Evolutionary conservation across 2,888 invertebrate genomes (phyloP), one percentile per base, ranked within the genome.

Genomic region (Anthoptus insignis): DNA sequence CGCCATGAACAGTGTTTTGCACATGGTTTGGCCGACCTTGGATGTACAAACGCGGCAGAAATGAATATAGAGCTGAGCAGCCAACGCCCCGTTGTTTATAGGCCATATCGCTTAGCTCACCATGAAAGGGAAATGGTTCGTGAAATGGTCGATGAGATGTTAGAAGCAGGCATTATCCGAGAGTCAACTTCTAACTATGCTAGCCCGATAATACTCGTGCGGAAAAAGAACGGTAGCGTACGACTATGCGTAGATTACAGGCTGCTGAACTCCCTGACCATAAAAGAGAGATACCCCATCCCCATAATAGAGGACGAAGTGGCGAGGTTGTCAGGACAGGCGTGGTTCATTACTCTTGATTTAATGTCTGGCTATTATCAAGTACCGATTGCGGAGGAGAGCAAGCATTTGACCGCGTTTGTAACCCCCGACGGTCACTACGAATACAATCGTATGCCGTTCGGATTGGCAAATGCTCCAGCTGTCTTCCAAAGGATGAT

Each of bases 271-370:
- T 72, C 73, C 0, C n/a, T 73, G 0, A 76, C 73, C 0, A 50
- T 73, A 0, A 76, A 74, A 21, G 75, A 73, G 16, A 21, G 72
- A 3, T 76, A 73, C n/a, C 74, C 71, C 0, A 69, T 74, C 37
- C 73, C 72, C 0, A 39, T 66, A 75, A 39, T 74, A 2, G 73
- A 75, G 3, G 74, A 75, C 14, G 70, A 75, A 32, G 66, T 75
- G 2, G 63, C 67, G 0, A 22, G 68, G 7, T 22, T 73, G 6
- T 57, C 69, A 0, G 74, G 73, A 11, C 67, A 72, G n/a, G 54
- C 65, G 21, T 65, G 59, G 39, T 68, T 73, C 42, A 32, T 70
- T 13, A 61, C 70, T 0, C 53, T 72, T 0, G 70, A 73, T 52
- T 9, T 72, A 11, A 60, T 53, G 34, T 72, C 71, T 0, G 70